Percentiles rank a stretch among this genome's conserved stretches.
Evolutionary conservation across 2,888 invertebrate species (phyloP).

Genomic region (Drosophila paramelanica): DNA sequence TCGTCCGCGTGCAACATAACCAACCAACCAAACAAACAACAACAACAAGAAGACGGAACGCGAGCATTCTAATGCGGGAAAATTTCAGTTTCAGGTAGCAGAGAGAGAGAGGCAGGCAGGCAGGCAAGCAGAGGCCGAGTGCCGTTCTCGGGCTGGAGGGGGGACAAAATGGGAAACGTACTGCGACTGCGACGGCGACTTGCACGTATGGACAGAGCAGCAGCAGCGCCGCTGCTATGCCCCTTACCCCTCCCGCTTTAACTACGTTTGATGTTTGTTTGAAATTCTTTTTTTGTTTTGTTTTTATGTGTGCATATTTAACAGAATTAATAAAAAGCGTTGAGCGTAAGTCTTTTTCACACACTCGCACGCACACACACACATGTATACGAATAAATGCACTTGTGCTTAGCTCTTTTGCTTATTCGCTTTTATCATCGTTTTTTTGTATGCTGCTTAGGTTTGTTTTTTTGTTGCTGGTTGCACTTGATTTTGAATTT

Average conservation of each 20-base stretch:
- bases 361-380: conserved; percentile 38
- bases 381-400: conserved; percentile 30
- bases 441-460: conserved; percentile 40
- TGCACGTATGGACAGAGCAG: conserved; percentile 45
- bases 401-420: conserved; percentile 44
- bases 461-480: conserved; percentile 20
- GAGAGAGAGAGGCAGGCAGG: conserved; percentile 8
- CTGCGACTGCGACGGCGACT: conserved; percentile 31
- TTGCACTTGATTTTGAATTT: conserved; percentile 52
- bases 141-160: conserved; percentile 25
- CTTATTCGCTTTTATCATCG: conserved; percentile 26
- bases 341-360: conserved; percentile 61
- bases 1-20: conserved; percentile 62
- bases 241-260: not conserved
- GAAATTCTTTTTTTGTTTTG: conserved; percentile 57
- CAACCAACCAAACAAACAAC: conserved; percentile 37
- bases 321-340: conserved; percentile 63
- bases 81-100: conserved; percentile 70
- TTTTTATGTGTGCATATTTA: conserved; percentile 54
- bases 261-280: conserved; percentile 60
- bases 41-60: conserved; percentile 39
- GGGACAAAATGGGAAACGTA: conserved; percentile 56
- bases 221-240: conserved; percentile 13
- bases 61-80: conserved; percentile 70
- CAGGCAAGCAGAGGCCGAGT: conserved; percentile 23